Conservation (phyloP, 2,797 vertebrate species). For the Carcharodon carcharias region DNA sequence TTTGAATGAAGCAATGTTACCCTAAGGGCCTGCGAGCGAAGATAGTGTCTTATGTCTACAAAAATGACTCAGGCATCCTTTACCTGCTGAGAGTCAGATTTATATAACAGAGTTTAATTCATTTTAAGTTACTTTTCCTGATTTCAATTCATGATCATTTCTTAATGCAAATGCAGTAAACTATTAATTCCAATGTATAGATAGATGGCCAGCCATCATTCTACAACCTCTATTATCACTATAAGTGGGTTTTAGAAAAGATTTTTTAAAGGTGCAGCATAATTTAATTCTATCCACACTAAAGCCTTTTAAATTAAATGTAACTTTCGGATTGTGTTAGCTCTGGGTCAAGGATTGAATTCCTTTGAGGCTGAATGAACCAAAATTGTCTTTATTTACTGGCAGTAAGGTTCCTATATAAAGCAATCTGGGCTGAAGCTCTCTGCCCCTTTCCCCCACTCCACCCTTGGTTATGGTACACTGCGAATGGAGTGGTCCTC, state of each 20-base stretch:
- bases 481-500: neutral
- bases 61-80: slow-evolving; percentile 20
- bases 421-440: neutral
- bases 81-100: slow-evolving; percentile 32
- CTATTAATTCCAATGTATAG: neutral
- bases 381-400: neutral
- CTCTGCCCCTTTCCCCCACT: neutral
- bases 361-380: neutral
- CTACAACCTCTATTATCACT: neutral
- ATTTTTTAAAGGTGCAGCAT: neutral
- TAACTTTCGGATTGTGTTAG: neutral
- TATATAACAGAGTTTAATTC: slow-evolving; percentile 7
- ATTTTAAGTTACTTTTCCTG: slow-evolving; percentile 4
- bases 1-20: neutral
- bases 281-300: neutral
- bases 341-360: neutral
- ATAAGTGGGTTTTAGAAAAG: neutral
- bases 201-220: neutral
- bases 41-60: neutral
- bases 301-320: neutral
- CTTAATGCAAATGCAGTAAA: slow-evolving; percentile 18
- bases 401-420: neutral
- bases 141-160: slow-evolving; percentile 14
- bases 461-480: neutral
- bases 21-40: neutral